phyloP scores from a whole-genome alignment of 2,113 vertebrate species.

The Bambusicola thoracicus region DNA sequence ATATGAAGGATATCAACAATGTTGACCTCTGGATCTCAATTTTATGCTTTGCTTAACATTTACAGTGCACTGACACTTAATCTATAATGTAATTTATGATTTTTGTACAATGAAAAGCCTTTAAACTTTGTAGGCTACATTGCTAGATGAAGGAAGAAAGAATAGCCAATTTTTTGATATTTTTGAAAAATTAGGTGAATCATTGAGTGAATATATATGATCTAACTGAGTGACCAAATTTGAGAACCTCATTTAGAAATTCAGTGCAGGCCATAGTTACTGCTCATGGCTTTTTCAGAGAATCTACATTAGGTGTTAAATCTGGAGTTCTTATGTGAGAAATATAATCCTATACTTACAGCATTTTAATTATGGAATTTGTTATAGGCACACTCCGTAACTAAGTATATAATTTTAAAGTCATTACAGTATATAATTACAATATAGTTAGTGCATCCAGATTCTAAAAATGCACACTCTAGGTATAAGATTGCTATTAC shows the following conservation, averaged over 20 bases:
- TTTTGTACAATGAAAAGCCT: background rate
- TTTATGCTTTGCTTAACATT: conserved; percentile 40
- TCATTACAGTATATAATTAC: background rate
- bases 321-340: background rate
- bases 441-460: background rate
- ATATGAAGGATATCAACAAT: background rate
- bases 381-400: background rate
- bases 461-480: conserved; percentile 25
- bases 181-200: background rate
- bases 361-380: background rate
- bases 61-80: background rate
- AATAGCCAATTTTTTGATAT: background rate
- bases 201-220: background rate
- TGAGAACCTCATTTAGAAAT: background rate
- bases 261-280: background rate
- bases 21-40: background rate
- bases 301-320: background rate
- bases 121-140: background rate
- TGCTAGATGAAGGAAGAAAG: background rate
- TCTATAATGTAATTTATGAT: background rate
- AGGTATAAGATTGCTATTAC: conserved; percentile 1
- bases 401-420: background rate
- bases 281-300: background rate
- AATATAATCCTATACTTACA: background rate
- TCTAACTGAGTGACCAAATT: background rate